Evolutionary conservation across 2,797 vertebrate genomes (phyloP).

Genomic region (Tauraco hartlaubi): DNA sequence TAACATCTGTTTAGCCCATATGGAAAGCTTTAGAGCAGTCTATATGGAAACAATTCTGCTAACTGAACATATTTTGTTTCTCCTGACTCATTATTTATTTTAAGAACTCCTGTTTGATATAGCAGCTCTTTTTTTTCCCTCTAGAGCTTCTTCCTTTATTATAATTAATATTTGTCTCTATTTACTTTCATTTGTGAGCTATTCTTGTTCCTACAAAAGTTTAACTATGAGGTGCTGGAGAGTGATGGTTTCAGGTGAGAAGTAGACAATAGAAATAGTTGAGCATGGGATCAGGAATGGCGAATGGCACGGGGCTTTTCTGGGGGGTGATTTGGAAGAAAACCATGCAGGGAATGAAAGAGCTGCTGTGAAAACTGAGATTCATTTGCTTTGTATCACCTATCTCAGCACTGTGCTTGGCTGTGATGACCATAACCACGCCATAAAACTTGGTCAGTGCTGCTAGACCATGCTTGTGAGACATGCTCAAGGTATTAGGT

Average conservation of each 20-base stretch:
- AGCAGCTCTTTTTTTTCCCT: background rate
- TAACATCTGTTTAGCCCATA: slow-evolving; percentile 53
- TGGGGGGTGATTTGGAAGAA: accelerated
- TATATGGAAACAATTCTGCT: background rate
- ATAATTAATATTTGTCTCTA: background rate
- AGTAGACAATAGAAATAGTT: background rate
- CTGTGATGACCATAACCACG: background rate
- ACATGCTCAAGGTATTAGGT: too few relatives aligned
- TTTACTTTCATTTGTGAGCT: background rate
- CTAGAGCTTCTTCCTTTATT: background rate
- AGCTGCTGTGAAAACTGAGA: background rate
- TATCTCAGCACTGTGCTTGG: accelerated
- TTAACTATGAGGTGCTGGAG: background rate
- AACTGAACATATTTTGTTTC: slow-evolving; percentile 40
- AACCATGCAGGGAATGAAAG: accelerated
- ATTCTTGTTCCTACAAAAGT: background rate
- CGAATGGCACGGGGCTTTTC: accelerated
- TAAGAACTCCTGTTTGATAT: slow-evolving; percentile 2
- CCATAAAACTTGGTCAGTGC: background rate
- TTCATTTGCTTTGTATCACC: background rate
- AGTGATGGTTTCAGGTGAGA: background rate
- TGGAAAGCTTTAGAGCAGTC: slow-evolving; percentile 37
- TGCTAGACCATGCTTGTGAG: background rate
- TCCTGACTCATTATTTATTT: slow-evolving; percentile 59
- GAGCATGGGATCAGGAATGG: background rate